A percentile compares a stretch with the other conserved stretches of the same genome.
These are phyloP conservation scores for Percina caprodes DNA, from an alignment of 2,113 vertebrate species.

Conservation along the genomic window DNA sequence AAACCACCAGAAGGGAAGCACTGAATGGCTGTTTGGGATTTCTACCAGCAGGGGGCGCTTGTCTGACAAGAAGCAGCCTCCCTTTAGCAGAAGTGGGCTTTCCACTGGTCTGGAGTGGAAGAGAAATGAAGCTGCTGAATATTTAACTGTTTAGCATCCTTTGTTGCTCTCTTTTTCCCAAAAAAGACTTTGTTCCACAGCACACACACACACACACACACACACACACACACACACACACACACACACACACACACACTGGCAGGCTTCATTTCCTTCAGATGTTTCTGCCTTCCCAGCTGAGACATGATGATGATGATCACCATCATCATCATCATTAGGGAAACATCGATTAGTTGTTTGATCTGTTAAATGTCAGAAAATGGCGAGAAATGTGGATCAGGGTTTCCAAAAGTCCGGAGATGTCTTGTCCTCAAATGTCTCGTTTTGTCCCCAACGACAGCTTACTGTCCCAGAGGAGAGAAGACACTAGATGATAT, in stretches of 20 bases:
- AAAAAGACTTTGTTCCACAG: too few species aligned
- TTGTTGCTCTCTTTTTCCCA: background rate
- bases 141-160: constrained; percentile 41
- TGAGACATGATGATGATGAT: constrained; percentile 31
- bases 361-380: too few species aligned
- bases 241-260: too few species aligned
- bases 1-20: constrained; percentile 27
- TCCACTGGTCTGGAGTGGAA: constrained; percentile 28
- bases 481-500: too few species aligned
- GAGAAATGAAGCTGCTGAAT: constrained; percentile 14
- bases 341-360: too few species aligned
- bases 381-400: too few species aligned
- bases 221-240: too few species aligned
- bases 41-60: constrained; percentile 80
- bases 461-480: too few species aligned
- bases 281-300: constrained; percentile 31
- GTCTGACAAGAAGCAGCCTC: constrained; percentile 62
- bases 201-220: too few species aligned
- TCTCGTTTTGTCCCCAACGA: too few species aligned
- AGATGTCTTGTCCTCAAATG: too few species aligned
- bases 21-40: constrained; percentile 47
- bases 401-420: too few species aligned
- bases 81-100: constrained; percentile 42
- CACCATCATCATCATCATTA: background rate
- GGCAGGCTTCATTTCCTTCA: constrained; percentile 2